Percentiles rank a stretch among this genome's conserved stretches.
phyloP scores from a whole-genome alignment of 1,140 invertebrate species.

The Eumeta japonica region DNA sequence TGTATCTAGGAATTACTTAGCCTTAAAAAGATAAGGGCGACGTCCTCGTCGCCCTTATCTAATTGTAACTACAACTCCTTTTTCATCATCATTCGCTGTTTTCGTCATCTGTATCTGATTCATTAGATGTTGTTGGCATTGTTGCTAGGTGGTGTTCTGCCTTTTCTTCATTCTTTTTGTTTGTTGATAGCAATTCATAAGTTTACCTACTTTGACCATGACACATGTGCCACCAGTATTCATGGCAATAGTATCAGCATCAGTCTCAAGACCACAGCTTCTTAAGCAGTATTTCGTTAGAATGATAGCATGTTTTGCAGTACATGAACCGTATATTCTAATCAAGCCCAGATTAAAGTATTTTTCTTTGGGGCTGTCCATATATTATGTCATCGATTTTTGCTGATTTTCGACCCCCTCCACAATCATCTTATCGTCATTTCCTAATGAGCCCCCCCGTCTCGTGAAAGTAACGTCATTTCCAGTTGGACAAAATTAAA shows the following conservation, averaged over 20 bases:
- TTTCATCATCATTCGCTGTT: constrained; percentile 1
- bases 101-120: constrained; percentile 1
- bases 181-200: constrained; percentile 6
- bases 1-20: too few species aligned
- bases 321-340: constrained; percentile 6
- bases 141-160: too few species aligned
- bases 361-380: too few species aligned
- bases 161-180: constrained; percentile 7
- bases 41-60: too few species aligned
- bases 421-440: too few species aligned
- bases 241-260: constrained; percentile 6
- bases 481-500: too few species aligned
- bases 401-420: too few species aligned
- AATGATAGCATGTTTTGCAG: constrained; percentile 2
- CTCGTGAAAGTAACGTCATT: too few species aligned
- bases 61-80: too few species aligned
- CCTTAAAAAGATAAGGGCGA: neutral
- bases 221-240: constrained; percentile 9
- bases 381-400: too few species aligned
- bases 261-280: constrained; percentile 2
- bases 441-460: too few species aligned
- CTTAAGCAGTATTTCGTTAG: constrained; percentile 1
- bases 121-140: too few species aligned
- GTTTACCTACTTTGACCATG: constrained; percentile 9
- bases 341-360: constrained; percentile 10